Percentiles rank a stretch among this genome's conserved stretches.
Conservation (phyloP, 1,140 invertebrate species). For the Anastatus disparis region DNA sequence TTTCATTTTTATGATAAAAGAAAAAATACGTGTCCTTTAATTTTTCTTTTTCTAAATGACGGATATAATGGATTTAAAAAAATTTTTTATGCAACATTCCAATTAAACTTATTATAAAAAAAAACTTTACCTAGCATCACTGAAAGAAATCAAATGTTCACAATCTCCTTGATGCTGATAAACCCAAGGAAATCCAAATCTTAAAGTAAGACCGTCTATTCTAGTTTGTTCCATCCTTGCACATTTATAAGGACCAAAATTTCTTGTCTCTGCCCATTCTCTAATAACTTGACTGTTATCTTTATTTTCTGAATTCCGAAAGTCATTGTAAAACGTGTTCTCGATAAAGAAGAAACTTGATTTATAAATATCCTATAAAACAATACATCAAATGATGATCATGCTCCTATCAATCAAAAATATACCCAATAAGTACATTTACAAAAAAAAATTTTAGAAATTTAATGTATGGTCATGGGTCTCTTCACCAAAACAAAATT, state of each 20-base stretch:
- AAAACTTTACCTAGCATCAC: constrained; percentile 72
- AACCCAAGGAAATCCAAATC: constrained; percentile 82
- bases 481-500: too few relatives aligned
- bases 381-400: too few relatives aligned
- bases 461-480: too few relatives aligned
- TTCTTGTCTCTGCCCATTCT: constrained; percentile 71
- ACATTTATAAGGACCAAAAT: constrained; percentile 69
- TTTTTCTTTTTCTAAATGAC: too few relatives aligned
- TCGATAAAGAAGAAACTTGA: constrained; percentile 84
- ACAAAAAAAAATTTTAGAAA: too few relatives aligned
- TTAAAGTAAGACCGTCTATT: constrained; percentile 74
- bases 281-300: constrained; percentile 76
- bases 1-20: too few relatives aligned
- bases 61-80: too few relatives aligned
- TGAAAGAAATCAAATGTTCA: constrained; percentile 86
- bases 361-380: constrained; percentile 69
- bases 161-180: constrained; percentile 91
- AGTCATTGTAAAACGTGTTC: constrained; percentile 83
- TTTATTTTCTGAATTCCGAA: constrained; percentile 66
- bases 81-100: too few relatives aligned
- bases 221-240: constrained; percentile 71
- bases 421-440: too few relatives aligned
- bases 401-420: too few relatives aligned
- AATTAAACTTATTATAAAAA: too few relatives aligned
- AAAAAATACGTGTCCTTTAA: too few relatives aligned